These are phyloP conservation scores for Darevskia nairensis DNA, from an alignment of 2,797 vertebrate genomes.

Conservation along the genomic window DNA sequence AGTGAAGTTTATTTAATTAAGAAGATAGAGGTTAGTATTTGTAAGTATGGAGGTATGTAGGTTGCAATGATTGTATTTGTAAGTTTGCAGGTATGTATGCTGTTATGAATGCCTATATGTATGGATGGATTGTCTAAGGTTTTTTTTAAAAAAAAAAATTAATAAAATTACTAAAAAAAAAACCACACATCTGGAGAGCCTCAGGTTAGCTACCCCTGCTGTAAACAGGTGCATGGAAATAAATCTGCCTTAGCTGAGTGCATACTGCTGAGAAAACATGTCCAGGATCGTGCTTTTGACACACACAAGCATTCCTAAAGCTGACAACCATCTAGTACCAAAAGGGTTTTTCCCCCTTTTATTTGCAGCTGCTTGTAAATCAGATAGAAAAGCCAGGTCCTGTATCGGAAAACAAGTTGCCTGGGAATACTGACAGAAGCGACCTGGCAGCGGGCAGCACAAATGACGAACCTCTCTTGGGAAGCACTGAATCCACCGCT, in stretches of 20 bases:
- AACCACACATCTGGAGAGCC: too few relatives aligned
- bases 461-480: background rate
- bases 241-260: background rate
- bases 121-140: too few relatives aligned
- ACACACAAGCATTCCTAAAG: background rate
- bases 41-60: too few relatives aligned
- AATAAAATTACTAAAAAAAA: too few relatives aligned
- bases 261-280: background rate
- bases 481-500: background rate
- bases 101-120: too few relatives aligned
- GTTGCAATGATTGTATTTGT: too few relatives aligned
- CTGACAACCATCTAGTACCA: background rate
- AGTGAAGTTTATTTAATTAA: too few relatives aligned
- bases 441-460: rapidly evolving
- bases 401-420: background rate
- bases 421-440: background rate
- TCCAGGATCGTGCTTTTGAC: background rate
- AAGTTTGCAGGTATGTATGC: too few relatives aligned
- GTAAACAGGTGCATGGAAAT: background rate
- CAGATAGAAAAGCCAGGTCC: background rate
- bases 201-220: too few relatives aligned
- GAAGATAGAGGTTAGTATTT: too few relatives aligned
- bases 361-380: conserved; percentile 21
- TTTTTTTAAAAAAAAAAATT: too few relatives aligned
- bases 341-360: background rate